Conservation (phyloP, 2,888 invertebrate species). For the Drosophila demipolita region DNA sequence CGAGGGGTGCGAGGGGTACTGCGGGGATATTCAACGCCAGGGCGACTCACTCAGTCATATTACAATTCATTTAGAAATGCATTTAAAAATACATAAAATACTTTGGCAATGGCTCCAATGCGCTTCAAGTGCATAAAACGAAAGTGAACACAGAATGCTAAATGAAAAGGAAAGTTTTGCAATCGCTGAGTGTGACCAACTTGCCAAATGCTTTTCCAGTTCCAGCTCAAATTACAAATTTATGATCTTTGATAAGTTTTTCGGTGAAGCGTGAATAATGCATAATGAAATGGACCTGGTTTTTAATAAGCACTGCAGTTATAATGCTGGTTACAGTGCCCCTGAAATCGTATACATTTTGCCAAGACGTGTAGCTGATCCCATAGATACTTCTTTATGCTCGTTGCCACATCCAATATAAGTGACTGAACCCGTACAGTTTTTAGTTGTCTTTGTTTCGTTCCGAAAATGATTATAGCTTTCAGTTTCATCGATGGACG, state of each 20-base stretch:
- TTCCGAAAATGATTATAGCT: slow-evolving; percentile 18
- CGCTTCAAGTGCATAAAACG: slow-evolving; percentile 52
- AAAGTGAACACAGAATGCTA: slow-evolving; percentile 67
- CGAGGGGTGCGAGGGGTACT: background rate
- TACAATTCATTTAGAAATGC: slow-evolving; percentile 82
- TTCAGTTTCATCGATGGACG: slow-evolving; percentile 14
- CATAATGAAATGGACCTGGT: background rate
- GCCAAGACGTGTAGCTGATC: background rate
- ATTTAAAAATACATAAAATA: slow-evolving; percentile 73
- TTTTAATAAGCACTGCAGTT: background rate
- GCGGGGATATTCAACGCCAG: background rate
- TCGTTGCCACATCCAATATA: background rate
- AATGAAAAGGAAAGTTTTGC: slow-evolving; percentile 72
- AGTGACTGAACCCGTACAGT: background rate
- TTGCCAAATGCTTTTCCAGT: slow-evolving; percentile 33
- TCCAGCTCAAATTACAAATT: slow-evolving; percentile 24
- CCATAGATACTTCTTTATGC: background rate
- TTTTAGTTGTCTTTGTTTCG: background rate
- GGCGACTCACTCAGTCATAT: slow-evolving; percentile 62
- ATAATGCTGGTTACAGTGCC: background rate
- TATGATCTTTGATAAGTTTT: slow-evolving; percentile 23
- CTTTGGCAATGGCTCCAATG: slow-evolving; percentile 25
- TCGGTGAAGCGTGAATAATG: slow-evolving; percentile 14
- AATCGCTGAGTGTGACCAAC: slow-evolving; percentile 53
- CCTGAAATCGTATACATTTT: background rate